These are phyloP conservation scores for Heteractis magnifica DNA, from an alignment of 92 coral and sea anemone species.

Conservation along the genomic window DNA sequence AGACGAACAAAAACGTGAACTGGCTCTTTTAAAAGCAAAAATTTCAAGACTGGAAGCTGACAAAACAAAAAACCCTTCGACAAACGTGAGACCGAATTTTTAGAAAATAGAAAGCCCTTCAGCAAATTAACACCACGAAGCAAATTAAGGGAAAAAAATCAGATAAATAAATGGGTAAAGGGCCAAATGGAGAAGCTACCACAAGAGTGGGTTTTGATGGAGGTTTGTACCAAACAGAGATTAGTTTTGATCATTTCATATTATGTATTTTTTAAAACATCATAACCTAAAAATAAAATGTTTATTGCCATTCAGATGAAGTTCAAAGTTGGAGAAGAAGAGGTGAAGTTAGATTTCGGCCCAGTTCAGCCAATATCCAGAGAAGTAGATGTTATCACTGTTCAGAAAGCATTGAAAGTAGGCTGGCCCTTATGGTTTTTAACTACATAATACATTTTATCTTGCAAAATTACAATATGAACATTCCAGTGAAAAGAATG, in stretches of 20 bases:
- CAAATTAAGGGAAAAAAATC: not conserved
- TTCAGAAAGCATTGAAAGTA: conserved; percentile 1
- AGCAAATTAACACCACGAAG: not conserved
- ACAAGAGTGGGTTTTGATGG: not conserved
- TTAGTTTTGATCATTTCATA: not conserved
- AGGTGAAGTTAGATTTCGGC: not conserved
- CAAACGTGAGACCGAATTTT: conserved; percentile 1
- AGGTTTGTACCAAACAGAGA: not conserved
- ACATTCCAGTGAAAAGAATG: not conserved
- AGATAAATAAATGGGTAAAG: not conserved
- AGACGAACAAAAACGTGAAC: not conserved
- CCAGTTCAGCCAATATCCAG: conserved; percentile 3
- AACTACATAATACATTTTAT: conserved; percentile 2
- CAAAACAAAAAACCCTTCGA: not conserved
- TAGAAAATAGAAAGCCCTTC: not conserved
- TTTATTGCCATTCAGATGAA: not conserved
- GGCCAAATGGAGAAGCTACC: not conserved
- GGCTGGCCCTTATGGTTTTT: not conserved
- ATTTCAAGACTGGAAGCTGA: conserved; percentile 8
- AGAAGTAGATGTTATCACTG: not conserved
- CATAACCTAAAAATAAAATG: not conserved
- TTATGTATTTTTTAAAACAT: not conserved
- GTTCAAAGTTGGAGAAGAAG: not conserved
- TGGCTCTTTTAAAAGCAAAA: not conserved
- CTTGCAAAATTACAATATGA: not conserved